phyloP scores from a whole-genome alignment of 2,888 invertebrate species.

The Microctonus aethiopoides region DNA sequence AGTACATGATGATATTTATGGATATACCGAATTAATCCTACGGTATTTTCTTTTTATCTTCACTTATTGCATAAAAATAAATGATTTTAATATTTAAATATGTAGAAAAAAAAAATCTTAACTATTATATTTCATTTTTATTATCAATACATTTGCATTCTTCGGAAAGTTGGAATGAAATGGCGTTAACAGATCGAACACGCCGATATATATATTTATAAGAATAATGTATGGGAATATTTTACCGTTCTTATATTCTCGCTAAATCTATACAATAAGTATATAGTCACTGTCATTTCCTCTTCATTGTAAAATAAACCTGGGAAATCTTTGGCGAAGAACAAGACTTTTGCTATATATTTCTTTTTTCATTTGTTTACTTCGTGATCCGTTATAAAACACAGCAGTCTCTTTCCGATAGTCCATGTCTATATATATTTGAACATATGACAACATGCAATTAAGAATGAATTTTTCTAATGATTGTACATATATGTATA shows the following conservation, averaged over 20 bases:
- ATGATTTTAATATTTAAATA: too few species aligned
- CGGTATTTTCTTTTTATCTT: too few species aligned
- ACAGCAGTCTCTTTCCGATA: not conserved
- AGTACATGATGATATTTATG: too few species aligned
- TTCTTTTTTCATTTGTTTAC: not conserved
- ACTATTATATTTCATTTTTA: too few species aligned
- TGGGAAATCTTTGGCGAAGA: not conserved
- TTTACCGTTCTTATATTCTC: not conserved
- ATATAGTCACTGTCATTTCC: not conserved
- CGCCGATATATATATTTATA: too few species aligned
- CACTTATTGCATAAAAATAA: too few species aligned
- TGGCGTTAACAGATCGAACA: too few species aligned
- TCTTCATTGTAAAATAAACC: not conserved
- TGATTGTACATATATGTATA: not conserved
- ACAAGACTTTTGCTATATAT: not conserved
- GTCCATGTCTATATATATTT: not conserved
- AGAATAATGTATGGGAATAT: not conserved
- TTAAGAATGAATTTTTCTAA: not conserved
- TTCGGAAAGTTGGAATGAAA: too few species aligned
- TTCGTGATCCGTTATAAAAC: not conserved
- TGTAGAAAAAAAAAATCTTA: too few species aligned
- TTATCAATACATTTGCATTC: too few species aligned
- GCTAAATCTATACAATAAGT: not conserved
- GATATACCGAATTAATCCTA: too few species aligned
- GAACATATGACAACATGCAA: not conserved